These are phyloP conservation scores for Diachasma alloeum DNA, from an alignment of 1,140 invertebrate species.

Conservation along the genomic window DNA sequence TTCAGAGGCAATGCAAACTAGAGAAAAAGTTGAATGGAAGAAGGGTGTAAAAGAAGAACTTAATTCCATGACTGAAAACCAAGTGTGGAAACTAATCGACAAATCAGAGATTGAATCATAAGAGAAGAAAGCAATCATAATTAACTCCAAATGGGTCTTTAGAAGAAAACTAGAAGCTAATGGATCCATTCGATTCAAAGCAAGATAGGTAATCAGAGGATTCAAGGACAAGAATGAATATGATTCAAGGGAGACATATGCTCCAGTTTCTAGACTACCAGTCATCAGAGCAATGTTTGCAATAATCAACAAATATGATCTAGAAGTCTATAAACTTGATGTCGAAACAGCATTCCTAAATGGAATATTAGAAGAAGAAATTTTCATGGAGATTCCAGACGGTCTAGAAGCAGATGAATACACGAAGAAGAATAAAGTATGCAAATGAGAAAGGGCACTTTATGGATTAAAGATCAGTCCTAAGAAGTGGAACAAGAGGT, in stretches of 20 bases:
- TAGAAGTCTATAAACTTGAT: conserved; percentile 45
- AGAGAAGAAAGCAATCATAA: not conserved
- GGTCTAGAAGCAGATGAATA: conserved; percentile 21
- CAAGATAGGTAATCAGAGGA: conserved; percentile 12
- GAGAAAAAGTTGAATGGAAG: conserved; percentile 3
- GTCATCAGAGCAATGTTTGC: conserved; percentile 33
- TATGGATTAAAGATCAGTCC: conserved; percentile 43
- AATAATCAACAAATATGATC: conserved; percentile 39
- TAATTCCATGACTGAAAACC: conserved; percentile 17
- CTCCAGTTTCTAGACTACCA: conserved; percentile 38
- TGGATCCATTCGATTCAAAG: conserved; percentile 14
- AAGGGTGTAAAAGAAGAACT: conserved; percentile 11
- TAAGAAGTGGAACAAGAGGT: conserved; percentile 36
- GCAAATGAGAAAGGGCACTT: conserved; percentile 35
- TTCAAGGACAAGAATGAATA: conserved; percentile 27
- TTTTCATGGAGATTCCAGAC: conserved; percentile 50
- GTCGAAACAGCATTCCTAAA: no score
- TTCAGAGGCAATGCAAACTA: conserved; percentile 19
- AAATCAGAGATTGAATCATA: not conserved
- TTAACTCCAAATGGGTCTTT: conserved; percentile 27
- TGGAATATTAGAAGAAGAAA: conserved; percentile 46
- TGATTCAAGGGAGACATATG: no score
- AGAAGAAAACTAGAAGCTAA: conserved; percentile 12
- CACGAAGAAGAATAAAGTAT: conserved; percentile 25
- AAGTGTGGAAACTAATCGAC: conserved; percentile 15